Percentiles rank a stretch among this genome's conserved stretches.
phyloP scores from a whole-genome alignment of 1,140 invertebrate species.

The Pomphorhynchus laevis region DNA sequence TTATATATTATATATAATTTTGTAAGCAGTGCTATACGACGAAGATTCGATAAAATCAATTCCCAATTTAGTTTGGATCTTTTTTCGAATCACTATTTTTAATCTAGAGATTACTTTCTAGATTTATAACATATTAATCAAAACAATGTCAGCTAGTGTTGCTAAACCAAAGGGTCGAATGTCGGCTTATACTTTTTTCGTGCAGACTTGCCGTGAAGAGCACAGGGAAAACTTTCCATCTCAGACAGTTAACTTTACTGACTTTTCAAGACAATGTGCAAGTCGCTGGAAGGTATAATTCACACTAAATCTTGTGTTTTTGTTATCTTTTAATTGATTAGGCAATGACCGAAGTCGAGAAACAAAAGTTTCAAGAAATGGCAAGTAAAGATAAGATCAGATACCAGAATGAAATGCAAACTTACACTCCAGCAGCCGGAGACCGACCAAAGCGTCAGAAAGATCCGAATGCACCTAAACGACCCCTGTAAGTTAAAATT shows the following conservation, averaged over 20 bases:
- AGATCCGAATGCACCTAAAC: not conserved
- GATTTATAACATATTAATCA: too few species aligned
- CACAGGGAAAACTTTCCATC: constrained; percentile 97
- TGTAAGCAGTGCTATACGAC: too few species aligned
- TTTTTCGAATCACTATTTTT: too few species aligned
- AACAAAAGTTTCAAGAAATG: constrained; percentile 90
- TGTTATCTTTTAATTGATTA: too few species aligned
- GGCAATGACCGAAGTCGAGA: constrained; percentile 94
- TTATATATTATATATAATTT: too few species aligned
- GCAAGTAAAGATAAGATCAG: constrained; percentile 70
- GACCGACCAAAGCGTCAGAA: constrained; percentile 28
- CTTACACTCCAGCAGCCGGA: constrained; percentile 55
- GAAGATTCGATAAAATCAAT: too few species aligned
- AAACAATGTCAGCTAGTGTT: too few species aligned
- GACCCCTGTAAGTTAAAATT: constrained; percentile 24
- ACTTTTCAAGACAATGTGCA: constrained; percentile 92
- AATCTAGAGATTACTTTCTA: too few species aligned
- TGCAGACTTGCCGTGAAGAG: constrained; percentile 71
- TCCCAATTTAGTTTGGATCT: too few species aligned
- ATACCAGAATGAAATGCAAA: constrained; percentile 74
- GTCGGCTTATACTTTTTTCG: constrained; percentile 95
- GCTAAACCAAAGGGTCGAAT: constrained; percentile 81
- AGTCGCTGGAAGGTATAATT: constrained; percentile 75
- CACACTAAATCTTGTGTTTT: not conserved
- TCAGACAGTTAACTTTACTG: constrained; percentile 81